phyloP scores from a whole-genome alignment of 1,140 invertebrate genomes.

The Trypoxylus dichotomus region DNA sequence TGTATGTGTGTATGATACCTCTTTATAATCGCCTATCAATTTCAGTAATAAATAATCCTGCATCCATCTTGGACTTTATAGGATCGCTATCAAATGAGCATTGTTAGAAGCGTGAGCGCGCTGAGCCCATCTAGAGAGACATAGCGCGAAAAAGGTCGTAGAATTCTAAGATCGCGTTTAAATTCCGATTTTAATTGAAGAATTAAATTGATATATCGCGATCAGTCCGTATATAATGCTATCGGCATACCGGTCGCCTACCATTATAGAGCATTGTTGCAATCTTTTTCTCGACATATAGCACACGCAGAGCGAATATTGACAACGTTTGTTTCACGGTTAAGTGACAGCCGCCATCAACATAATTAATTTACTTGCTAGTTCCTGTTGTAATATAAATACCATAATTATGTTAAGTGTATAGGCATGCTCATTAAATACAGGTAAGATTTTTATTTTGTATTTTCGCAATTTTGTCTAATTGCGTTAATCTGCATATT shows the following conservation, averaged over 20 bases:
- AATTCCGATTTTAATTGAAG: background rate
- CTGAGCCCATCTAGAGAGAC: background rate
- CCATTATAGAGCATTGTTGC: background rate
- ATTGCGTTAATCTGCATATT: too few species aligned
- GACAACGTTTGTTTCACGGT: background rate
- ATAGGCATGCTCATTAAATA: background rate
- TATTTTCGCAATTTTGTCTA: too few species aligned
- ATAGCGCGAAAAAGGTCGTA: background rate
- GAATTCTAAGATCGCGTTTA: background rate
- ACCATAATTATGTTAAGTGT: background rate
- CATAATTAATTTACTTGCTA: background rate
- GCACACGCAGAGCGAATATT: too few species aligned
- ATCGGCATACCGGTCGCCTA: background rate
- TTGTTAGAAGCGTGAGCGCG: background rate
- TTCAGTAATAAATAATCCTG: background rate
- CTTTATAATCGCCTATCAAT: slow-evolving; percentile 7
- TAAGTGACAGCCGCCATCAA: background rate
- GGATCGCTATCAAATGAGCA: background rate
- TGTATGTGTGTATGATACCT: background rate
- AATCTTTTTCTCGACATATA: background rate
- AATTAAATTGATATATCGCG: background rate
- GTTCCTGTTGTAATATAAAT: background rate
- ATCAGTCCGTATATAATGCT: background rate
- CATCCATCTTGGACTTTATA: background rate
- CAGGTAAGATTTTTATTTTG: too few species aligned